These are phyloP conservation scores for Ryuthela nishihirai DNA, from an alignment of 2,888 invertebrate genomes.

Conservation along the genomic window DNA sequence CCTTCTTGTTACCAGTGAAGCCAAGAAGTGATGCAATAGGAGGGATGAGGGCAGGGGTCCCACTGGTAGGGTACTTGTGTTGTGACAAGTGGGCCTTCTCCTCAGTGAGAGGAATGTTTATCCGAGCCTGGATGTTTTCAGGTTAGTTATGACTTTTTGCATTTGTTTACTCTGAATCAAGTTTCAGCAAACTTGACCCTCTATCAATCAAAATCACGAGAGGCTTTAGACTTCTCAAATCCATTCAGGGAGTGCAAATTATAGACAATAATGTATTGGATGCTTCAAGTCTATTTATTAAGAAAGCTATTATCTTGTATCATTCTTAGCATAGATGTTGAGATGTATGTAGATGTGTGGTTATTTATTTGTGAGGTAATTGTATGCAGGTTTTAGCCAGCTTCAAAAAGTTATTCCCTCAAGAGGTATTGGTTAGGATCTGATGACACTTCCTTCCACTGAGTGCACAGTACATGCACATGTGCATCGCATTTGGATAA, in stretches of 20 bases:
- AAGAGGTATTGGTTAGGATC: conserved; percentile 2
- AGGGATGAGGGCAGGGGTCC: conserved; percentile 22
- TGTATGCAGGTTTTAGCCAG: conserved; percentile 30
- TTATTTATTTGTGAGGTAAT: conserved; percentile 38
- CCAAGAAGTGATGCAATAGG: conserved; percentile 28
- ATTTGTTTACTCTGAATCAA: conserved; percentile 7
- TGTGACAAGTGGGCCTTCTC: conserved; percentile 35
- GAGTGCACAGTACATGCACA: conserved; percentile 4
- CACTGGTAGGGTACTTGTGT: conserved; percentile 37
- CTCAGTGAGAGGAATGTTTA: not conserved
- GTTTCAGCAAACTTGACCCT: conserved; percentile 30
- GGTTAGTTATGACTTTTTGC: conserved; percentile 32
- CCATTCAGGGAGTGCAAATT: conserved; percentile 38
- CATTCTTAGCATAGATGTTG: conserved; percentile 38
- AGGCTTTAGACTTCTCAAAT: conserved; percentile 35
- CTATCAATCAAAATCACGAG: conserved; percentile 37
- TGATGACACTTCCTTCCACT: conserved; percentile 1
- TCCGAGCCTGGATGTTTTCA: conserved; percentile 37
- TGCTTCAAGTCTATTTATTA: conserved; percentile 39
- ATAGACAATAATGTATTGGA: conserved; percentile 32
- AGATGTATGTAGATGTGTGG: conserved; percentile 37
- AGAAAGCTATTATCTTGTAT: conserved; percentile 38
- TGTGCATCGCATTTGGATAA: not conserved
- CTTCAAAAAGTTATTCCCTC: conserved; percentile 2
- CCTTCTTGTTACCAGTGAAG: conserved; percentile 8